Evolutionary conservation across 2,113 vertebrate species (phyloP).

Genomic region (Zosterops lateralis): DNA sequence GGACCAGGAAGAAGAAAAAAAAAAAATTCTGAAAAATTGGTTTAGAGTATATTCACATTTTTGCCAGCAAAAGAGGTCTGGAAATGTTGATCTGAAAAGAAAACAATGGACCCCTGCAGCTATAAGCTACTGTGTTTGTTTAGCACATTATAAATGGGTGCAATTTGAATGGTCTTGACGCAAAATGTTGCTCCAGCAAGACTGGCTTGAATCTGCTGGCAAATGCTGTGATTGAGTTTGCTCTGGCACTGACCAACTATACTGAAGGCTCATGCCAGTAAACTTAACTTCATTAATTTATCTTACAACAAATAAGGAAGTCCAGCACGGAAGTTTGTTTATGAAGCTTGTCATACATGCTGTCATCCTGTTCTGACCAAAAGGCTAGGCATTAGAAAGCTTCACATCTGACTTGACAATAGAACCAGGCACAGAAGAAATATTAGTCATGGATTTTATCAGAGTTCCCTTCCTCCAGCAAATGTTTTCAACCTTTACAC

Average conservation of each 20-base stretch:
- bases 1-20: not conserved
- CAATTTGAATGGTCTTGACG: not conserved
- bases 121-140: not conserved
- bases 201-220: not conserved
- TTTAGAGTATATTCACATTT: not conserved
- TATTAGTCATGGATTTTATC: not conserved
- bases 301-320: not conserved
- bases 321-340: not conserved
- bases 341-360: not conserved
- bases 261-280: not conserved
- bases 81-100: not conserved
- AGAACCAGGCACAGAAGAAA: not conserved
- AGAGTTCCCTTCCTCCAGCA: not conserved
- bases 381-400: not conserved
- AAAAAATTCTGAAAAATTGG: not conserved
- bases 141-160: not conserved
- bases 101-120: not conserved
- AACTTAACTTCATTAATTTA: not conserved
- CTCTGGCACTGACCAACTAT: not conserved
- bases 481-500: not conserved
- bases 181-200: not conserved
- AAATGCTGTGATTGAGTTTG: not conserved
- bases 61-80: not conserved
- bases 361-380: not conserved
- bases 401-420: not conserved